These are phyloP conservation scores for Sebastes steindachneri DNA, from an alignment of 2,797 vertebrate genomes.

Conservation along the genomic window DNA sequence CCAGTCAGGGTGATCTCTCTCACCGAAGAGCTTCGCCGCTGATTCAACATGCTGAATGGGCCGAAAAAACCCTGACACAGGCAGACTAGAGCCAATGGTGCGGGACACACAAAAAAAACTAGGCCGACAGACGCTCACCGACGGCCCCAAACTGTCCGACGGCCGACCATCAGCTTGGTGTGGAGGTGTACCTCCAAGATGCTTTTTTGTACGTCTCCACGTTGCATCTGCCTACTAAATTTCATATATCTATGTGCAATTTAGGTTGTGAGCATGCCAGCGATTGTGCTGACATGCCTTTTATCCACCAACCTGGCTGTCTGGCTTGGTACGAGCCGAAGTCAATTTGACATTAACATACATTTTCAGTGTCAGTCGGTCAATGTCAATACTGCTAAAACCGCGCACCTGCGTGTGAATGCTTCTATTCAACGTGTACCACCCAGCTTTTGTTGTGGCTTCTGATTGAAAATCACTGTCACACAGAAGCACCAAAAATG, in stretches of 20 bases:
- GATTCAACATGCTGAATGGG: too few relatives aligned
- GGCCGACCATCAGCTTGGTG: too few relatives aligned
- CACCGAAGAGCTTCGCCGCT: too few relatives aligned
- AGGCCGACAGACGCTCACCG: too few relatives aligned
- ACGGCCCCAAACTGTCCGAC: too few relatives aligned
- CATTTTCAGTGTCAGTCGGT: not conserved
- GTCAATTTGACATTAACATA: conserved; percentile 22
- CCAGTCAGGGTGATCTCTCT: too few relatives aligned
- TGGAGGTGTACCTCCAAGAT: too few relatives aligned
- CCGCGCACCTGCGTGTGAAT: not conserved
- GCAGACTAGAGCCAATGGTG: too few relatives aligned
- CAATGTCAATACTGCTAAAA: not conserved
- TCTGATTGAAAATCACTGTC: conserved; percentile 54
- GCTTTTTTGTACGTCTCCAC: too few relatives aligned
- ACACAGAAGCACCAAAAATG: conserved; percentile 41
- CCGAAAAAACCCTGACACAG: fast-evolving
- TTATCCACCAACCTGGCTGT: conserved; percentile 11
- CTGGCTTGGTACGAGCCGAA: not conserved
- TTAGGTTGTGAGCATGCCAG: not conserved
- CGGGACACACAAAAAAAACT: too few relatives aligned
- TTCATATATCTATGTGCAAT: too few relatives aligned
- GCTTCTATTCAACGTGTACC: not conserved
- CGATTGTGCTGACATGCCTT: conserved; percentile 3
- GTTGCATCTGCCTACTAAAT: too few relatives aligned
- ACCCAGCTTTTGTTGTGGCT: conserved; percentile 25